Conservation (phyloP, 2,797 vertebrate genomes). For the Emydoidea blandingii region DNA sequence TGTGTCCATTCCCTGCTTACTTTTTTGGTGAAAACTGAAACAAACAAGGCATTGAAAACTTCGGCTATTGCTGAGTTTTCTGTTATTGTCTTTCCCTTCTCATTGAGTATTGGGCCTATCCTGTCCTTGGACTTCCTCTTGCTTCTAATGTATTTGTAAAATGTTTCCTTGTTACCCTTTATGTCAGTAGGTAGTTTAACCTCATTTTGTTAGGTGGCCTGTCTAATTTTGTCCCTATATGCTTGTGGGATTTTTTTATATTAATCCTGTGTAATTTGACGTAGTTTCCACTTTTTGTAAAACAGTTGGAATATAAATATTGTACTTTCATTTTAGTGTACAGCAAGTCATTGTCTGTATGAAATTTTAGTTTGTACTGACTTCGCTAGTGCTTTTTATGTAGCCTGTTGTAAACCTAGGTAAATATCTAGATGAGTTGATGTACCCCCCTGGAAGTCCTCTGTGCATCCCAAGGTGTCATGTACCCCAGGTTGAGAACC, state of each 20-base stretch:
- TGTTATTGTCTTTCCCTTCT: background rate
- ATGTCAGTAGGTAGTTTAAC: background rate
- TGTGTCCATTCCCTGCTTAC: background rate
- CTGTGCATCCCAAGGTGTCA: too few relatives aligned
- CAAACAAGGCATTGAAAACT: background rate
- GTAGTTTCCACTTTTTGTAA: background rate
- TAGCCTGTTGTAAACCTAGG: too few relatives aligned
- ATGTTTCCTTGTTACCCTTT: background rate
- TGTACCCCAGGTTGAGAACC: too few relatives aligned
- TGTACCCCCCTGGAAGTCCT: too few relatives aligned
- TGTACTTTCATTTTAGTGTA: too few relatives aligned
- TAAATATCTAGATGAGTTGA: too few relatives aligned
- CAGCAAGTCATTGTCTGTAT: too few relatives aligned
- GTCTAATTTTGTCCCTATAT: background rate
- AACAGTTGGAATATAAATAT: too few relatives aligned
- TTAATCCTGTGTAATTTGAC: background rate
- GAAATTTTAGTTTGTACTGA: too few relatives aligned
- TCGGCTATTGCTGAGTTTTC: background rate
- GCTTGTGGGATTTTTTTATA: background rate
- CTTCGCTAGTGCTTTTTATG: too few relatives aligned
- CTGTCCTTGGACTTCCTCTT: background rate
- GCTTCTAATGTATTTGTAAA: background rate
- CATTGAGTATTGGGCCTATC: background rate
- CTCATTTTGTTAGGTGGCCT: background rate
- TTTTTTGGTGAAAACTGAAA: background rate